A percentile compares a stretch with the other conserved stretches of the same genome.
These are phyloP conservation scores for Popillia japonica DNA, from an alignment of 1,140 invertebrate genomes.

Conservation along the genomic window DNA sequence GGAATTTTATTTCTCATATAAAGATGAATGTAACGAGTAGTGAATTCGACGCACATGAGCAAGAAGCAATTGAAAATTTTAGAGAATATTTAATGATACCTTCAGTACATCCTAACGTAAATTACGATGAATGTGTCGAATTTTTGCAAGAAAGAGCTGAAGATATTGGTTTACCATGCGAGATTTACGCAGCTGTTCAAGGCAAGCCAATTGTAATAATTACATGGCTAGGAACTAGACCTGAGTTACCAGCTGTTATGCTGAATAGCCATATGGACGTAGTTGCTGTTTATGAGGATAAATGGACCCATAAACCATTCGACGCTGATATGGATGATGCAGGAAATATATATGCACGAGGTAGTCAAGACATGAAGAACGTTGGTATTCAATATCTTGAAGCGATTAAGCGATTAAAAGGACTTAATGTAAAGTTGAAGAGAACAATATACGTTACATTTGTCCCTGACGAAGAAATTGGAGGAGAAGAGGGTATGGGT, in stretches of 20 bases:
- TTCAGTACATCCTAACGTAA: conserved; percentile 40
- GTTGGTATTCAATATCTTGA: conserved; percentile 82
- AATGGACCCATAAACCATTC: conserved; percentile 75
- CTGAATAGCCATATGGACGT: conserved; percentile 96
- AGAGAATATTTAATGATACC: conserved; percentile 40
- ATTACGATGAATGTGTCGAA: conserved; percentile 67
- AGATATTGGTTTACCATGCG: conserved; percentile 70
- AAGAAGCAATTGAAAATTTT: conserved; percentile 36
- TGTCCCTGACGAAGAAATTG: conserved; percentile 93
- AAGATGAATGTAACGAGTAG: conserved; percentile 9
- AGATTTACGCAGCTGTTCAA: conserved; percentile 66
- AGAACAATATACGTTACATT: conserved; percentile 80
- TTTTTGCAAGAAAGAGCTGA: conserved; percentile 77
- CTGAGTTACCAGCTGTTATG: conserved; percentile 75
- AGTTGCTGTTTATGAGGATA: conserved; percentile 83
- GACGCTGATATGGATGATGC: conserved; percentile 75
- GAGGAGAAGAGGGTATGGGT: conserved; percentile 84
- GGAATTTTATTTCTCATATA: not conserved
- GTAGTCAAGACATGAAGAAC: conserved; percentile 85
- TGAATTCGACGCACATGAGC: not conserved
- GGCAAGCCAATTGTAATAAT: conserved; percentile 82
- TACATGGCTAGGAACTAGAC: conserved; percentile 80
- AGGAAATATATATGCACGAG: conserved; percentile 82
- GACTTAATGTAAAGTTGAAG: conserved; percentile 64
- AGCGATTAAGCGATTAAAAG: conserved; percentile 73